Evolutionary conservation across 2,113 vertebrate genomes (phyloP).

Genomic region (Channa maculata): DNA sequence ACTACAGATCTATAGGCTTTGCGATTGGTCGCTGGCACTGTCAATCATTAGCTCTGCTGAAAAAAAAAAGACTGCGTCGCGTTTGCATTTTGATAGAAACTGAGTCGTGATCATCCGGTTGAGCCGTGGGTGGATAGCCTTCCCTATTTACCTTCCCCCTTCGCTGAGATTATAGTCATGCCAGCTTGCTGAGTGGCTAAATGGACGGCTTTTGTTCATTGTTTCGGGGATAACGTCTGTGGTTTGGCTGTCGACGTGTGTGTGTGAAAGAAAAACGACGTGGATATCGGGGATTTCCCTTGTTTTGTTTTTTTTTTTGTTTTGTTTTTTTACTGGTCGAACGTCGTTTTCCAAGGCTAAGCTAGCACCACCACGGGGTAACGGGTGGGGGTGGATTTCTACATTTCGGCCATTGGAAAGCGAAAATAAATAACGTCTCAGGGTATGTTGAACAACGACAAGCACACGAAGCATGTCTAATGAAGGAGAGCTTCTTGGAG

Average conservation of each 20-base stretch:
- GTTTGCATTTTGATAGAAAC: conserved; percentile 66
- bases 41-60: conserved; percentile 53
- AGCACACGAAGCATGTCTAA: conserved; percentile 1
- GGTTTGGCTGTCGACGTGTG: conserved; percentile 5
- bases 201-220: conserved; percentile 1
- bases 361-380: conserved; percentile 47
- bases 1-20: not conserved
- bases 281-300: conserved; percentile 22
- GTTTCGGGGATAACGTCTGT: conserved; percentile 11
- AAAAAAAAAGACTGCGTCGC: conserved; percentile 67
- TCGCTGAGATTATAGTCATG: conserved; percentile 27
- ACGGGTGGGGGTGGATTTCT: conserved; percentile 70
- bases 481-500: conserved; percentile 4
- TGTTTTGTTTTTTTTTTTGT: conserved; percentile 10
- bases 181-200: conserved; percentile 23
- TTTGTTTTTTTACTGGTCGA: not conserved
- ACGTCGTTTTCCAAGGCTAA: conserved; percentile 55
- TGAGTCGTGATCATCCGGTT: conserved; percentile 76
- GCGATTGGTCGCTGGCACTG: conserved; percentile 62
- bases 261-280: not conserved
- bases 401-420: conserved; percentile 44
- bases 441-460: conserved; percentile 53
- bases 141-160: conserved; percentile 54
- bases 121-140: conserved; percentile 70
- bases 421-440: conserved; percentile 19